phyloP scores from a whole-genome alignment of 2,113 vertebrate species.

The Amphiprion percula region DNA sequence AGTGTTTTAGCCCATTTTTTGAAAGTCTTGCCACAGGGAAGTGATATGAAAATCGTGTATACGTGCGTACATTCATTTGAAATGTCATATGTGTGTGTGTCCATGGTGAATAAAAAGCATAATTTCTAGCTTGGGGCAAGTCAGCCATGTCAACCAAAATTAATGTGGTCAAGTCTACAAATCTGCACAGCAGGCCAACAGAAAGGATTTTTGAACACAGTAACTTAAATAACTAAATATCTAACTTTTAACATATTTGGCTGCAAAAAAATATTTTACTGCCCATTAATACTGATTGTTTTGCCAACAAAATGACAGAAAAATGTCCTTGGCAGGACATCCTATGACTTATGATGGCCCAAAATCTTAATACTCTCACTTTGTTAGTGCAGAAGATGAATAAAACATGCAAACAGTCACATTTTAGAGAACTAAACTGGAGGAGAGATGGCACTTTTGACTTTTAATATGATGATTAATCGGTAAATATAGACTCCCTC shows the following conservation, averaged over 20 bases:
- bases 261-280: neutral
- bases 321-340: too few species aligned
- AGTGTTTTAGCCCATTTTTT: constrained; percentile 33
- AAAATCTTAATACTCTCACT: too few species aligned
- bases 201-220: neutral
- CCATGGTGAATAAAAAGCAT: neutral
- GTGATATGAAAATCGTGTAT: constrained; percentile 32
- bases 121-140: constrained; percentile 10
- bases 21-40: constrained; percentile 19
- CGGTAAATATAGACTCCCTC: too few species aligned
- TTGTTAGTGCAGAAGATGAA: too few species aligned
- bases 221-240: neutral
- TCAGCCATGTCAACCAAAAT: constrained; percentile 9
- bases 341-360: too few species aligned
- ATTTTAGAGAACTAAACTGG: too few species aligned
- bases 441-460: too few species aligned
- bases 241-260: neutral
- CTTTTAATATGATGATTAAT: too few species aligned
- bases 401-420: too few species aligned
- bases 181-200: constrained; percentile 20
- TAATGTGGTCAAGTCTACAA: constrained; percentile 9
- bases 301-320: neutral
- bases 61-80: constrained; percentile 13
- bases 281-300: neutral
- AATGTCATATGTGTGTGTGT: neutral